Evolutionary conservation across 2,888 invertebrate genomes (phyloP), one percentile per base, ranked within the genome.

Genomic region (Rhagophthalmus giganteus): DNA sequence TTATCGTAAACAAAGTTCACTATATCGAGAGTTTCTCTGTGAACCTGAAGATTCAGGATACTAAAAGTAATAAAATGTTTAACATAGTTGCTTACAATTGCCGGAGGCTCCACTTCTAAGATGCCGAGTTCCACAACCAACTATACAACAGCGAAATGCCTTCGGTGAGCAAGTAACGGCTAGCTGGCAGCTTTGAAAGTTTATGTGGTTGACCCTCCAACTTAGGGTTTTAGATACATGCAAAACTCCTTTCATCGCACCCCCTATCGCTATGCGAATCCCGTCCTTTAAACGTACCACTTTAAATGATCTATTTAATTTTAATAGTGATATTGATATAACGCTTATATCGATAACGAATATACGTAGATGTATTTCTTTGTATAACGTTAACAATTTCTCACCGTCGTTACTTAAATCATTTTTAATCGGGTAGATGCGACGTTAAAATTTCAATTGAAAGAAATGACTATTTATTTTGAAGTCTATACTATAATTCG

Each of bases 191-290:
- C 72, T 72, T 70, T 64, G 65, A 67, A 74, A 74, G 74, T 74
- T 74, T 74, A 71, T 74, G 74, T 64, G 74, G 74, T 74, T 74
- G 73, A 74, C 74, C 74, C 74, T 73, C 68, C 61, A 70, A 71
- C 68, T 71, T 69, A 68, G 68, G 65, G 67, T 64, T 69, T 67
- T 65, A 61, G 67, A 67, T 69, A 70, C 70, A 71, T 70, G 70
- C 67, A 70, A 71, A 71, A 69, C 70, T 70, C 67, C 69, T 71
- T 67, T 66, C 64, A 58, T 56, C 47, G 57, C 49, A 44, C 49
- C 50, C 49, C 46, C 47, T 47, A 39, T 47, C 46, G 37, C 42
- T 42, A 38, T 41, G 13, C 42, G 27, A 20, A 15, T 25, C 41
- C 37, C 34, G 20, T 35, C 35, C 44, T 31, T 35, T 45, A 54